Percentiles rank a stretch among this genome's conserved stretches.
Evolutionary conservation across 2,113 vertebrate species (phyloP).

Genomic region (Furnarius figulus): DNA sequence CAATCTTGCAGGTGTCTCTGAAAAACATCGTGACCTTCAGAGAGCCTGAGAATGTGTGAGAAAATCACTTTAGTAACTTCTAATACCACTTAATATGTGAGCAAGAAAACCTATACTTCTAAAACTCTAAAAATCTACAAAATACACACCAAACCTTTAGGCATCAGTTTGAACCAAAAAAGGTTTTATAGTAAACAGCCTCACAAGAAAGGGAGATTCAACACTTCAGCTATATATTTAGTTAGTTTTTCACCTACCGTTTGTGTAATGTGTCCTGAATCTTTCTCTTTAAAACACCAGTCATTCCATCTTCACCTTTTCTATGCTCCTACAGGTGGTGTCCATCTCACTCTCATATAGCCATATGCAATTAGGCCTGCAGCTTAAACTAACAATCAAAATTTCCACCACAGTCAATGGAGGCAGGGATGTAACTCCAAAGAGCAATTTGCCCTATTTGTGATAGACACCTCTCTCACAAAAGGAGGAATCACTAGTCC

Average conservation of each 20-base stretch:
- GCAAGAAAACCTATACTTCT: too few species aligned
- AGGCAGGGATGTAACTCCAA: not conserved
- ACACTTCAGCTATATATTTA: not conserved
- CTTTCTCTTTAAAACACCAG: not conserved
- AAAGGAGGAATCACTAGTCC: not conserved
- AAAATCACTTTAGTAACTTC: too few species aligned
- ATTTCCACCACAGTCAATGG: not conserved
- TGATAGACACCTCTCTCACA: not conserved
- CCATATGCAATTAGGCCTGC: not conserved
- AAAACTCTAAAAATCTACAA: too few species aligned
- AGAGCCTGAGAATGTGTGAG: too few species aligned
- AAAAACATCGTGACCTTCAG: too few species aligned
- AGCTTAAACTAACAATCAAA: not conserved
- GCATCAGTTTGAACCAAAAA: not conserved
- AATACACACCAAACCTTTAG: too few species aligned
- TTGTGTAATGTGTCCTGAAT: not conserved
- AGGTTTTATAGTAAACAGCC: not conserved
- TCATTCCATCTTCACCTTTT: not conserved
- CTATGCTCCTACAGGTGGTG: not conserved
- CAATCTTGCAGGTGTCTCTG: too few species aligned
- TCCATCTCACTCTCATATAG: not conserved
- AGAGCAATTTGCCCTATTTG: not conserved
- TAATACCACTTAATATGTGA: too few species aligned
- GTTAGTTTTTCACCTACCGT: not conserved
- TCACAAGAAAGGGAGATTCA: not conserved